Conservation (phyloP, 1,140 invertebrate genomes). For the Dreissena rostriformis region DNA sequence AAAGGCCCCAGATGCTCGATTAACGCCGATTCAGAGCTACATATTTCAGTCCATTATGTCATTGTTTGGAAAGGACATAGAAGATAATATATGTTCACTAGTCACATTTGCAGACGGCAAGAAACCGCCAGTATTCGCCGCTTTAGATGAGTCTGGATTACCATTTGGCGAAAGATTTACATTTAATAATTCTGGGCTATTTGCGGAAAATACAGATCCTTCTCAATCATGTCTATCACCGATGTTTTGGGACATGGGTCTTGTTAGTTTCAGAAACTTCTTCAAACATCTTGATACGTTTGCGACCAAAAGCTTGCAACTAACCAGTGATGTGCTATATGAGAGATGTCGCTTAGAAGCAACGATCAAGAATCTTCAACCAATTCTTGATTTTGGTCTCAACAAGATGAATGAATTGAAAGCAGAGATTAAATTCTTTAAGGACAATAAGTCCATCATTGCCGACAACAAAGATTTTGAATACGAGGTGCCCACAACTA, state of each 20-base stretch:
- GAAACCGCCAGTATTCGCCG: slow-evolving; percentile 42
- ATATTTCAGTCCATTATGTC: slow-evolving; percentile 34
- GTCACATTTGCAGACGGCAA: slow-evolving; percentile 59
- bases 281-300: slow-evolving; percentile 13
- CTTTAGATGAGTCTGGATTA: slow-evolving; percentile 31
- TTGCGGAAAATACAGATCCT: slow-evolving; percentile 15
- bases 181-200: slow-evolving; percentile 42
- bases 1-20: slow-evolving; percentile 24
- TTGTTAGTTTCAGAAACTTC: slow-evolving; percentile 28
- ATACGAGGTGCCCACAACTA: slow-evolving; percentile 30
- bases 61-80: slow-evolving; percentile 64
- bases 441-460: slow-evolving; percentile 36
- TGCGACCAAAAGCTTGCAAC: slow-evolving; percentile 29
- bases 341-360: slow-evolving; percentile 29
- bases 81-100: slow-evolving; percentile 57
- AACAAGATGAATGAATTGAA: slow-evolving; percentile 8
- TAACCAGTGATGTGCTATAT: slow-evolving; percentile 45
- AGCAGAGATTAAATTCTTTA: slow-evolving; percentile 22
- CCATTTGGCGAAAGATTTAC: slow-evolving; percentile 48
- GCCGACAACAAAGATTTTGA: slow-evolving; percentile 49
- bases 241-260: slow-evolving; percentile 59
- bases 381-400: slow-evolving; percentile 30
- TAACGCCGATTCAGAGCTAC: slow-evolving; percentile 13
- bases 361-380: slow-evolving; percentile 29
- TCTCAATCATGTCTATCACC: not conserved